Percentiles rank a stretch among this genome's conserved stretches.
phyloP scores from a whole-genome alignment of 1,140 invertebrate species.

The Contarinia nasturtii region DNA sequence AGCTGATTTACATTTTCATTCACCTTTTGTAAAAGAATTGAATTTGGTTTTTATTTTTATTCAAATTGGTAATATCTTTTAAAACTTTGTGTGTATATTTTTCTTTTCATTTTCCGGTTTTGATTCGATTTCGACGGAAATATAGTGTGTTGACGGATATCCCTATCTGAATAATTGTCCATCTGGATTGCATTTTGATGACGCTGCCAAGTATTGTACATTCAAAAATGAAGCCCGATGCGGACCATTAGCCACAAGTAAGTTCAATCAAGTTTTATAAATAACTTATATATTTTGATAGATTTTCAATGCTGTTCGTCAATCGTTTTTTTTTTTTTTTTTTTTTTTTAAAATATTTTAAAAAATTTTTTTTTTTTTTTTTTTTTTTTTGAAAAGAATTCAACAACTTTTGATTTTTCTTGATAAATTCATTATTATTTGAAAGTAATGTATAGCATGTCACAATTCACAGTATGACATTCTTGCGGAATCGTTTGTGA shows the following conservation, averaged over 20 bases:
- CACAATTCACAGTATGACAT: too few species aligned
- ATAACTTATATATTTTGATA: conserved; percentile 1
- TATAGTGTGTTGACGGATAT: conserved; percentile 68
- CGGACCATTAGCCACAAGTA: conserved; percentile 70
- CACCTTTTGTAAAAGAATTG: not conserved
- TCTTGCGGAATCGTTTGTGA: too few species aligned
- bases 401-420: too few species aligned
- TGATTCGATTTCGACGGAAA: conserved; percentile 1
- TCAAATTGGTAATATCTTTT: not conserved
- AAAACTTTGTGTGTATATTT: not conserved
- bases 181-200: conserved; percentile 75
- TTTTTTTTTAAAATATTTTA: not conserved
- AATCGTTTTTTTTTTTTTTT: too few species aligned
- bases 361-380: not conserved
- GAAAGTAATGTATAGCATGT: too few species aligned
- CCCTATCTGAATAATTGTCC: conserved; percentile 76
- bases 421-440: too few species aligned
- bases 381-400: not conserved
- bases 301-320: not conserved
- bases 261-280: too few species aligned
- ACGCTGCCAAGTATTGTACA: conserved; percentile 75
- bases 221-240: conserved; percentile 82
- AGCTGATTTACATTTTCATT: too few species aligned
- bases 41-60: not conserved
- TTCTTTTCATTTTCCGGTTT: not conserved